Conservation (phyloP, 2,888 invertebrate species). For the Mythimna pallens region DNA sequence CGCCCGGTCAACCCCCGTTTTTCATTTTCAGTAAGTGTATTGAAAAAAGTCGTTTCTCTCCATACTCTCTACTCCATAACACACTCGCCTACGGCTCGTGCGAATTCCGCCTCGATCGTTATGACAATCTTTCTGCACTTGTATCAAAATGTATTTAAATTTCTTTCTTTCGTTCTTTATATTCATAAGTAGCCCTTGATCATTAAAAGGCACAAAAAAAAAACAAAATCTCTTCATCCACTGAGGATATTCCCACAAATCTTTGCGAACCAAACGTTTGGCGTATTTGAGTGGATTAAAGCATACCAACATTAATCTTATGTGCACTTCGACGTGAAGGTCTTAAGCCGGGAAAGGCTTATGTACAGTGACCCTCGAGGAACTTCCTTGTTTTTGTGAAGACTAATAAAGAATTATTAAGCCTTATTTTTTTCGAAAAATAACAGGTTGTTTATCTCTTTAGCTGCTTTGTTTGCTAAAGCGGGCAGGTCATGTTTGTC, state of each 20-base stretch:
- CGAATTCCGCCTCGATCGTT: too few relatives aligned
- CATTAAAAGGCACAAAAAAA: slow-evolving; percentile 22
- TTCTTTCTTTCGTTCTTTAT: too few relatives aligned
- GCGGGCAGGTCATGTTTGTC: too few relatives aligned
- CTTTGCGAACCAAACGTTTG: slow-evolving; percentile 25
- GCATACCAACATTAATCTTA: slow-evolving; percentile 48
- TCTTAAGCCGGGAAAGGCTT: slow-evolving; percentile 34
- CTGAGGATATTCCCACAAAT: slow-evolving; percentile 28
- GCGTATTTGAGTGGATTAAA: slow-evolving; percentile 30
- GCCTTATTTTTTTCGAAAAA: neutral
- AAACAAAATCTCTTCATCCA: slow-evolving; percentile 5
- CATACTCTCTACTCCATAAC: too few relatives aligned
- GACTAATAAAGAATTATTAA: slow-evolving; percentile 6
- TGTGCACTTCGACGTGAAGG: slow-evolving; percentile 21
- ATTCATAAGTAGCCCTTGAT: neutral
- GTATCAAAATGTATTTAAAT: too few relatives aligned
- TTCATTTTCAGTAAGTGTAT: too few relatives aligned
- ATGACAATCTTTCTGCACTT: too few relatives aligned
- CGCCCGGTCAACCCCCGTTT: too few relatives aligned
- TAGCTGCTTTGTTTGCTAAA: too few relatives aligned
- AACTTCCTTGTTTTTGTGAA: slow-evolving; percentile 41
- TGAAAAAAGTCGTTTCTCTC: too few relatives aligned
- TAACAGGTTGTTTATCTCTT: too few relatives aligned
- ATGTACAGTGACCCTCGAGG: slow-evolving; percentile 50
- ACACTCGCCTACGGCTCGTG: too few relatives aligned